Evolutionary conservation across 2,888 invertebrate species (phyloP), one percentile per base, ranked within the genome.

Genomic region (Drepanosiphum platanoidis): DNA sequence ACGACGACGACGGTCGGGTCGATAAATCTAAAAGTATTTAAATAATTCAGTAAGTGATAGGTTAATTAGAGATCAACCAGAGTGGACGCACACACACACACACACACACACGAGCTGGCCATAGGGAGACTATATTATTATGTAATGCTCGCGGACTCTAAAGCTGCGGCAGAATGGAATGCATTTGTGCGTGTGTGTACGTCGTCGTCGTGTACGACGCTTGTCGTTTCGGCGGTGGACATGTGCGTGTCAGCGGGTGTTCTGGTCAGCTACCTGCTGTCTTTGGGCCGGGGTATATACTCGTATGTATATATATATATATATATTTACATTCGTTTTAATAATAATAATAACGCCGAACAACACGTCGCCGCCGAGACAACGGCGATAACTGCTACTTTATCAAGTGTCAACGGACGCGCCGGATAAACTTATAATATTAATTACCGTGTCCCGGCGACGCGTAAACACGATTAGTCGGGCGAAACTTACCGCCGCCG

Each of bases 221-320:
- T 39, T 39, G 52, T 68, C 30, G n/a, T 52, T 46, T n/a, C 15
- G 61, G 61, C 66, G 66, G 42, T 71, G 82, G 42, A 82, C 71
- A 61, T n/a, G 27, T 5, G 42, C 46, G 70, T 58, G 68, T 30
- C 84, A 75, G 84, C 84, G 75, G 84, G 84, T 22, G 84, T 75
- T 32, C 75, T 52, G 75, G 75, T 52, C 84, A 68, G 84, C 84
- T 84, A 84, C 84, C 84, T 68, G 84, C 84, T 74, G 82, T 64
- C 82, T 77, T 27, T 46, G 46, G 46, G 27, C 52, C 70, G 34
- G 0, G 27, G 34, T 36, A n/a, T n/a, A n/a, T 36, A 30, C 34
- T 1, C 18, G 34, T n/a, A n/a, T n/a, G n/a, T n/a, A n/a, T n/a
- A n/a, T n/a, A 22, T n/a, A 0, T 18, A 18, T n/a, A 39, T 46